These are phyloP conservation scores for Sminthurinus aureus DNA, from an alignment of 2,888 invertebrate species.

Conservation along the genomic window DNA sequence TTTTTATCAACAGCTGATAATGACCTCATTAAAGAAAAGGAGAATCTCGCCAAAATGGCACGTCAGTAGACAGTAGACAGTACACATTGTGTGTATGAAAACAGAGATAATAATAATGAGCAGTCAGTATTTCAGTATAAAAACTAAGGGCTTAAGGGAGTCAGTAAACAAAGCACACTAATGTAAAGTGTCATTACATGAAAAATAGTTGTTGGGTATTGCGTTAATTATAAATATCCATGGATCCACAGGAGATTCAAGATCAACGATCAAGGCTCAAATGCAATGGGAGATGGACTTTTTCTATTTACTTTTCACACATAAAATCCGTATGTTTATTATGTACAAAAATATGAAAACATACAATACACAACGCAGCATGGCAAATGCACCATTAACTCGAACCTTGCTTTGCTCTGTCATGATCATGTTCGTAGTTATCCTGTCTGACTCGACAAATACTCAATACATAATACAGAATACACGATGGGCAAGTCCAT, in stretches of 20 bases:
- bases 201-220: slow-evolving; percentile 24
- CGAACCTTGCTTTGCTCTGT: background rate
- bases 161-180: background rate
- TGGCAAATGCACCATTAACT: background rate
- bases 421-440: background rate
- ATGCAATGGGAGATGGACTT: background rate
- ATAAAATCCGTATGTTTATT: background rate
- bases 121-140: no score
- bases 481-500: slow-evolving; percentile 29
- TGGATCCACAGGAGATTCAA: slow-evolving; percentile 22
- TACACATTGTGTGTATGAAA: no score
- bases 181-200: background rate
- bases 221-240: slow-evolving; percentile 27
- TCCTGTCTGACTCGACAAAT: background rate
- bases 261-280: background rate
- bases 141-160: no score
- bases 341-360: background rate
- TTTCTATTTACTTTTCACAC: slow-evolving; percentile 3
- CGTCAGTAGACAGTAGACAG: no score
- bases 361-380: no score
- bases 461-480: background rate
- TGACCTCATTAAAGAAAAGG: no score
- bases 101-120: no score
- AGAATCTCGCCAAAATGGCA: no score
- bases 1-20: no score